Conservation (phyloP, 2,113 vertebrate species). For the Etia nguti region DNA sequence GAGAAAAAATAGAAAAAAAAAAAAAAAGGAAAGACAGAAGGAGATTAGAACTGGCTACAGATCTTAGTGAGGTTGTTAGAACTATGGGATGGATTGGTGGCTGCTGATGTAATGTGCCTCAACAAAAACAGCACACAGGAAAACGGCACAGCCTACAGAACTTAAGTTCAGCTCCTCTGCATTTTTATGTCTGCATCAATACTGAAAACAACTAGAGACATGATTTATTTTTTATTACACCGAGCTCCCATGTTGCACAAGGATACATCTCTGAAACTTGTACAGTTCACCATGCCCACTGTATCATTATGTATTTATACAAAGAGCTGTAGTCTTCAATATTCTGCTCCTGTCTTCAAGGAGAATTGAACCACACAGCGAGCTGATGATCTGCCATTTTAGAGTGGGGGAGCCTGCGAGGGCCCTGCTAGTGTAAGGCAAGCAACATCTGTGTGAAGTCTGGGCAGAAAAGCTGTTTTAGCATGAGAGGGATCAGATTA, state of each 20-base stretch:
- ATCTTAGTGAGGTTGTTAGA: conserved; percentile 53
- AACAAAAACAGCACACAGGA: conserved; percentile 35
- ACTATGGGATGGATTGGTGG: conserved; percentile 26
- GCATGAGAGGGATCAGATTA: conserved; percentile 56
- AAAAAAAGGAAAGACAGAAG: not conserved
- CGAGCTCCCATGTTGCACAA: conserved; percentile 2
- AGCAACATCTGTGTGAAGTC: conserved; percentile 71
- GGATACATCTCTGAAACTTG: conserved; percentile 2
- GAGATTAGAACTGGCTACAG: conserved; percentile 49
- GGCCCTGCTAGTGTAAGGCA: conserved; percentile 36
- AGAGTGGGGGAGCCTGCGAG: conserved; percentile 47
- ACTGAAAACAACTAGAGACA: conserved; percentile 2
- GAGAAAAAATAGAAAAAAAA: not conserved
- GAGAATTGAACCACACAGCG: conserved; percentile 18
- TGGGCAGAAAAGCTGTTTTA: conserved; percentile 56
- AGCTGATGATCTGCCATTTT: conserved; percentile 53
- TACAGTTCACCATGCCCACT: not conserved
- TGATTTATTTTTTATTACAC: conserved; percentile 9
- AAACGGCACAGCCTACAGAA: conserved; percentile 26
- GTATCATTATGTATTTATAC: conserved; percentile 45
- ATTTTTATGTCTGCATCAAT: conserved; percentile 11
- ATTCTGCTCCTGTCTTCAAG: conserved; percentile 25
- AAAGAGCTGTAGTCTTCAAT: conserved; percentile 23
- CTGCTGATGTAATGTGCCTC: conserved; percentile 51
- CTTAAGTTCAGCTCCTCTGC: conserved; percentile 18